phyloP scores from a whole-genome alignment of 2,888 invertebrate genomes.

The Mycalesis mineus region DNA sequence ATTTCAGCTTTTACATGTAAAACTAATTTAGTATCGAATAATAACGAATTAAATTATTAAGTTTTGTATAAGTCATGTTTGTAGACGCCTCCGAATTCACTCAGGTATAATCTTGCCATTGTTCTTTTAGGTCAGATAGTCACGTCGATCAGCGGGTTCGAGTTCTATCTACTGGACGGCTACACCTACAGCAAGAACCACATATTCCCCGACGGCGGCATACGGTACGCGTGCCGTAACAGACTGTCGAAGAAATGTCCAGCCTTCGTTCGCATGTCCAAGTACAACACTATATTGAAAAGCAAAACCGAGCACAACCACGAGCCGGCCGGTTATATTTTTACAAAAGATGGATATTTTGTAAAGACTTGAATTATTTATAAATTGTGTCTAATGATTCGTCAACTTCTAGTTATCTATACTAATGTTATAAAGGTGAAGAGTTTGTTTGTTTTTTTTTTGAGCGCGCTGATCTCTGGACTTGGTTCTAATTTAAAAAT shows the following conservation, averaged over 20 bases:
- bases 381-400: too few relatives aligned
- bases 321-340: slow-evolving; percentile 29
- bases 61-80: too few relatives aligned
- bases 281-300: slow-evolving; percentile 34
- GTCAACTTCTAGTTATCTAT: too few relatives aligned
- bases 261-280: slow-evolving; percentile 40
- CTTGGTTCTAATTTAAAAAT: too few relatives aligned
- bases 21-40: too few relatives aligned
- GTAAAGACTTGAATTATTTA: slow-evolving; percentile 5
- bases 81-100: too few relatives aligned
- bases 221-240: slow-evolving; percentile 36
- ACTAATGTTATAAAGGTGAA: too few relatives aligned
- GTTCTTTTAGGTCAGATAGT: slow-evolving; percentile 26
- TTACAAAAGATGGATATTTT: slow-evolving; percentile 31
- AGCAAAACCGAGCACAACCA: slow-evolving; percentile 26
- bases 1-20: too few relatives aligned
- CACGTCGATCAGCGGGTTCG: slow-evolving; percentile 26
- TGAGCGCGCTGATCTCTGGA: too few relatives aligned
- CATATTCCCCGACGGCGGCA: slow-evolving; percentile 29
- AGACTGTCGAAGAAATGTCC: slow-evolving; percentile 37
- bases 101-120: too few relatives aligned
- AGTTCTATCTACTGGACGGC: slow-evolving; percentile 35
- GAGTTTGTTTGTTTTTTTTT: too few relatives aligned
- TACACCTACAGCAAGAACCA: slow-evolving; percentile 40
- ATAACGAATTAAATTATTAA: too few relatives aligned